These are phyloP conservation scores for Alcis repandata DNA, from an alignment of 2,888 invertebrate species.

Conservation along the genomic window DNA sequence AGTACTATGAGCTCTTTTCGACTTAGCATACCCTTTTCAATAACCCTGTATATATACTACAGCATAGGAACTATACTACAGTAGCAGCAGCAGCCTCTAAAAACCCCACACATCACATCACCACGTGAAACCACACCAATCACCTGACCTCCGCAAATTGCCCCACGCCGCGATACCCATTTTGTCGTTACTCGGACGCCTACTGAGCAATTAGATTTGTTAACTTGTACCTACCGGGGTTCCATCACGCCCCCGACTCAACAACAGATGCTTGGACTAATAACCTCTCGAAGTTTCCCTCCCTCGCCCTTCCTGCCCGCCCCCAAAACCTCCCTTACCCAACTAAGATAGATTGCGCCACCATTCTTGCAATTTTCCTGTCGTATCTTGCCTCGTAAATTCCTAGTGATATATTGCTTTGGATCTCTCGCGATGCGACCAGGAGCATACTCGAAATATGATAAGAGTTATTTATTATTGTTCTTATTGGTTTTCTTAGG, in stretches of 20 bases:
- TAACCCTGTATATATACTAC: not conserved
- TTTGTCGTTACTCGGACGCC: slow-evolving; percentile 84
- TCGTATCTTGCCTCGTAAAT: slow-evolving; percentile 96
- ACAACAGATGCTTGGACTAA: slow-evolving; percentile 88
- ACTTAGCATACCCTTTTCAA: too few species aligned
- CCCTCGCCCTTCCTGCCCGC: slow-evolving; percentile 73
- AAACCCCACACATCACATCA: not conserved
- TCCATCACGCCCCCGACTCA: slow-evolving; percentile 86
- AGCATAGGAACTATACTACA: not conserved
- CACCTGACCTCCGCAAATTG: slow-evolving; percentile 81
- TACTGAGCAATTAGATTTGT: slow-evolving; percentile 87
- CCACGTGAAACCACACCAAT: slow-evolving; percentile 54
- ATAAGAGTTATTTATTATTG: slow-evolving; percentile 87
- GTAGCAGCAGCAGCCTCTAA: not conserved
- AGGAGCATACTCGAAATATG: slow-evolving; percentile 87
- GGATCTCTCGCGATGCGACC: slow-evolving; percentile 87
- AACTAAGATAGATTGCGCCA: slow-evolving; percentile 96
- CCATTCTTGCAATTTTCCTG: slow-evolving; percentile 97
- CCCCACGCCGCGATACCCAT: slow-evolving; percentile 72
- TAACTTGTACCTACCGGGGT: slow-evolving; percentile 85
- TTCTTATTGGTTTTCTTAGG: slow-evolving; percentile 86
- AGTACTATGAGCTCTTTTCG: too few species aligned
- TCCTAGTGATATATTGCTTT: slow-evolving; percentile 92
- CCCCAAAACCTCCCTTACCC: slow-evolving; percentile 86
- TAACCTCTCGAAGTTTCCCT: slow-evolving; percentile 87